Evolutionary conservation across 2,888 invertebrate species (phyloP), one percentile per base, ranked within the genome.

Genomic region (Dasysyrphus albostriatus): DNA sequence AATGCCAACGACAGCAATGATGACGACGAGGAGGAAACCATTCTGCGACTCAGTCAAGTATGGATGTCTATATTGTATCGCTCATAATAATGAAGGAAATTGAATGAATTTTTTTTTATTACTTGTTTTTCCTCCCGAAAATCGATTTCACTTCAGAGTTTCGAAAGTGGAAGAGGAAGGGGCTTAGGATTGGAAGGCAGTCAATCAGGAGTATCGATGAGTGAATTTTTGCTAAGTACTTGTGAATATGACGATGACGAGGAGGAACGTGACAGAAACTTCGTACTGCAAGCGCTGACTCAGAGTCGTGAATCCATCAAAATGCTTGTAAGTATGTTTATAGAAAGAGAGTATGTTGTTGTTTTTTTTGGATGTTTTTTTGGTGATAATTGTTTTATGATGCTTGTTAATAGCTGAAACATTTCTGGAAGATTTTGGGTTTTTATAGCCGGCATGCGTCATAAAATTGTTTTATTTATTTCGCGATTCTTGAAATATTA

Each of bases 261-360:
- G 37, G 89, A 89, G 47, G 88, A 88, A 51, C 83, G 85, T 32
- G 90, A 89, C 63, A 88, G 88, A 14, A 76, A 88, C 44, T 90
- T 82, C 85, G 89, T 90, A 8, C 59, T 89, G 29, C 84, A 85
- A 34, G 88, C 89, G 3, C 78, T 89, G 49, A 88, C 83, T 8
- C 88, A 90, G 73, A 90, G 89, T 81, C 88, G 88, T n/a, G 89
- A 89, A 70, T 88, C 89, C 24, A 69, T 89, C 44, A 88, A 78
- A 59, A 83, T 77, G 61, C 61, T 89, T 47, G 89, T 89, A 83
- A 88, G 89, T 83, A 65, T n/a, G n/a, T n/a, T n/a, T n/a, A n/a
- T 4, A 24, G 9, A 19, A 10, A 12, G 51, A n/a, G 34, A n/a
- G 16, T 3, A 4, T 56, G 8, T 58, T 56, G 8, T 58, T 34